These are phyloP conservation scores for Cotesia typhae DNA, from an alignment of 1,140 invertebrate genomes.

Conservation along the genomic window DNA sequence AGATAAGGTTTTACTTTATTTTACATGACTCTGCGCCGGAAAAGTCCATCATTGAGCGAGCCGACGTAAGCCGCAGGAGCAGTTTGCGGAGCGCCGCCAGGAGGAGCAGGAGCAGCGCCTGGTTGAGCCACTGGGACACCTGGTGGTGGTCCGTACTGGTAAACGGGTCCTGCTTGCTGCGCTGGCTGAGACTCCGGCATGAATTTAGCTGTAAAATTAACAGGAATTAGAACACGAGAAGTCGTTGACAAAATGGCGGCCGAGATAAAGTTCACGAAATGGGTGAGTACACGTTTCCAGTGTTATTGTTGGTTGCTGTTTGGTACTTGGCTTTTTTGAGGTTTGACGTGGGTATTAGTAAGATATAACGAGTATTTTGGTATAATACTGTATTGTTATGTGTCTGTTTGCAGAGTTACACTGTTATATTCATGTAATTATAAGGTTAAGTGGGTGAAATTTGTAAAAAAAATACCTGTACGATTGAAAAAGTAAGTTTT, in stretches of 20 bases:
- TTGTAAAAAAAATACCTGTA: background rate
- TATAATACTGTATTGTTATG: constrained; percentile 7
- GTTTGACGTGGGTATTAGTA: background rate
- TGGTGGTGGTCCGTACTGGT: constrained; percentile 58
- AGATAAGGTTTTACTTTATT: background rate
- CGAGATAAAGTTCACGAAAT: no score
- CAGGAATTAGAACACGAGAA: constrained; percentile 41
- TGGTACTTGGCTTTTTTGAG: background rate
- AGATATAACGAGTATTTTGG: background rate
- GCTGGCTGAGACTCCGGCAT: constrained; percentile 64
- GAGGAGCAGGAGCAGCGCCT: constrained; percentile 48
- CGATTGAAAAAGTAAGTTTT: no score
- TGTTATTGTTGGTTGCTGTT: no score
- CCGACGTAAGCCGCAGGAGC: constrained; percentile 46
- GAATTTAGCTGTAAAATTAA: constrained; percentile 67
- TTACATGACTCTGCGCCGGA: constrained; percentile 46
- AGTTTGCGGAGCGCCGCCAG: constrained; percentile 39
- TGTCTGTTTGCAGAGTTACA: constrained; percentile 4
- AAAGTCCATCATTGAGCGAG: constrained; percentile 36
- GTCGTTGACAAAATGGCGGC: no score
- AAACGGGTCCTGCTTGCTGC: constrained; percentile 57
- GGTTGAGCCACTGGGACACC: constrained; percentile 45
- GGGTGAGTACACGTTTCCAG: no score
- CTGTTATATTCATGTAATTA: background rate
- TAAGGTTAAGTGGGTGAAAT: background rate